A percentile compares a stretch with the other conserved stretches of the same genome.
These are phyloP conservation scores for Oxygymnocypris stewartii DNA, from an alignment of 2,113 vertebrate species.

Conservation along the genomic window DNA sequence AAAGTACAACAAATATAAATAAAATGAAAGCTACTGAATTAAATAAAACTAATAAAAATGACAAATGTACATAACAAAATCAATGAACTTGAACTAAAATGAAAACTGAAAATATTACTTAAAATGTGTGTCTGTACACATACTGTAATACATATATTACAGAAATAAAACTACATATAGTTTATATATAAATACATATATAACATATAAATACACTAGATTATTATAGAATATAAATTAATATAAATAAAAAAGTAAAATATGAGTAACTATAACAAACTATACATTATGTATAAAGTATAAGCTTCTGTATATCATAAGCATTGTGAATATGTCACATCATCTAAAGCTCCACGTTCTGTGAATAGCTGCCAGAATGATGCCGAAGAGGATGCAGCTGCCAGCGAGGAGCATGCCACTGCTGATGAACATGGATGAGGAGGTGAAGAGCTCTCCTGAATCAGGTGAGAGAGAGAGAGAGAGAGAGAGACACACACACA, in stretches of 20 bases:
- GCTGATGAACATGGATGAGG: constrained; percentile 49
- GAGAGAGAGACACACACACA: not conserved
- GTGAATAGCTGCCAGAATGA: not conserved
- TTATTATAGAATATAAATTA: too few species aligned
- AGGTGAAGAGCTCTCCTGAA: constrained; percentile 14
- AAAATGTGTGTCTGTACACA: too few species aligned
- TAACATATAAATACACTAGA: too few species aligned
- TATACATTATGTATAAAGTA: not conserved
- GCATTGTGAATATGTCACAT: not conserved
- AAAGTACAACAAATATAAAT: too few species aligned
- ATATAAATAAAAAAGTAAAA: too few species aligned
- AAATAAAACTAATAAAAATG: too few species aligned
- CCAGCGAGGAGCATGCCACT: constrained; percentile 68
- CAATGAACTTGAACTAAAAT: not conserved
- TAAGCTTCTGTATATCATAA: not conserved
- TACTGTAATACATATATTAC: too few species aligned
- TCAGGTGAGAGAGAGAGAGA: constrained; percentile 28
- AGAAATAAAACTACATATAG: too few species aligned
- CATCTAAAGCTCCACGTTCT: not conserved
- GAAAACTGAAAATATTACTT: not conserved
- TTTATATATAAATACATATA: too few species aligned
- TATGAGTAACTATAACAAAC: not conserved
- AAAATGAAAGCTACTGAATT: too few species aligned
- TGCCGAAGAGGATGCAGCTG: constrained; percentile 60
- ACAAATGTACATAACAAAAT: not conserved